Evolutionary conservation across 2,113 vertebrate species (phyloP).

Genomic region (Alouatta palliata): DNA sequence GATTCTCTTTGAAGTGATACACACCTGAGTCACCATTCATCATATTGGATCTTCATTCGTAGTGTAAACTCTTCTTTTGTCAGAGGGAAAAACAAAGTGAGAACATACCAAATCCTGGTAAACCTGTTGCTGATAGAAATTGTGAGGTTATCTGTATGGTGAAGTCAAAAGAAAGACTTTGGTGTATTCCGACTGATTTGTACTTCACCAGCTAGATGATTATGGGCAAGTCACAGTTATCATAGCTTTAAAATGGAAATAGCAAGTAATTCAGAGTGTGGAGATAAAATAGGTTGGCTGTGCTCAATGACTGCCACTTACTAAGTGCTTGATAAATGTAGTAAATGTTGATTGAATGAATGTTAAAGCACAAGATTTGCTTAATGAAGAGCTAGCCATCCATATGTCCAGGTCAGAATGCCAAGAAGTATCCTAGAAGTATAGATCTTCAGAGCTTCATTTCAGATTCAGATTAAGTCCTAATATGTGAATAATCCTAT

Average conservation of each 20-base stretch:
- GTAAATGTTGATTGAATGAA: not conserved
- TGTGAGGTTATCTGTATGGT: not conserved
- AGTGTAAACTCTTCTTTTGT: not conserved
- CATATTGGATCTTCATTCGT: conserved; percentile 8
- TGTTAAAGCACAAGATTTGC: not conserved
- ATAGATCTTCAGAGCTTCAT: not conserved
- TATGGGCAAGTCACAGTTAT: not conserved
- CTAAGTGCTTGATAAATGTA: not conserved
- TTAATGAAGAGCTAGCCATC: not conserved
- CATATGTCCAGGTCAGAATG: not conserved
- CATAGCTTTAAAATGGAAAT: not conserved
- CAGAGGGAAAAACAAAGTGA: not conserved
- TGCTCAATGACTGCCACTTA: not conserved
- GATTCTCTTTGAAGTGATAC: conserved; percentile 32
- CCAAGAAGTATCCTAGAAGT: not conserved
- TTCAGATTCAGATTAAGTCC: not conserved
- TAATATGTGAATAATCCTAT: not conserved
- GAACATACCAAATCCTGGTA: not conserved
- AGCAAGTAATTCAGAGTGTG: not conserved
- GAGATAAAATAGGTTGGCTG: conserved; percentile 13
- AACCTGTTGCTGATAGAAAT: not conserved
- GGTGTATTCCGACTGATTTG: not conserved
- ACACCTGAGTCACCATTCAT: not conserved
- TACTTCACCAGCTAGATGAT: not conserved
- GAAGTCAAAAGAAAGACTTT: not conserved